Evolutionary conservation across 2,113 vertebrate genomes (phyloP).

Genomic region (Lampris megalopsis): DNA sequence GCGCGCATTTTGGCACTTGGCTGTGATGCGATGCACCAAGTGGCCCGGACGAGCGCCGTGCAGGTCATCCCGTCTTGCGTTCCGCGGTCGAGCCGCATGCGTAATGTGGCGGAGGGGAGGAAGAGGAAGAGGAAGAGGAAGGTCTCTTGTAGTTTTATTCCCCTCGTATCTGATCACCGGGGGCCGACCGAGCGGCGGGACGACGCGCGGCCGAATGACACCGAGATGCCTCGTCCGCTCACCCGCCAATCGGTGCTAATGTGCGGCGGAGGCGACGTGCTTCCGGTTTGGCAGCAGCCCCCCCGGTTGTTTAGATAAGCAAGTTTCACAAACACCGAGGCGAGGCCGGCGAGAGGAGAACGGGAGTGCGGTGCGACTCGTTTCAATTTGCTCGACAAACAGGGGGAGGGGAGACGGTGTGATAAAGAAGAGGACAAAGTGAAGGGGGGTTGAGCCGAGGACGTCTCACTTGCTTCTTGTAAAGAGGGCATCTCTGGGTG

Average conservation of each 20-base stretch:
- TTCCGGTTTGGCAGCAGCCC: conserved; percentile 13
- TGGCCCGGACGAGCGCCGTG: conserved; percentile 42
- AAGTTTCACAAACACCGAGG: not conserved
- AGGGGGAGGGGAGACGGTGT: conserved; percentile 39
- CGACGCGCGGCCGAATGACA: conserved; percentile 3
- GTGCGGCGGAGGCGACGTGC: conserved; percentile 2
- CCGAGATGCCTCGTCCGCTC: not conserved
- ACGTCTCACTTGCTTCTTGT: conserved; percentile 64
- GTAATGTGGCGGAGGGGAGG: conserved; percentile 12
- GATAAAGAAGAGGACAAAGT: conserved; percentile 45
- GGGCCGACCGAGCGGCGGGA: conserved; percentile 28
- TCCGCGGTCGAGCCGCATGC: conserved; percentile 53
- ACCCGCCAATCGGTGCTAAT: not conserved
- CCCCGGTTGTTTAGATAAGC: conserved; percentile 10
- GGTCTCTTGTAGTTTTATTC: not conserved
- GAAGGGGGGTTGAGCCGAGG: conserved; percentile 79
- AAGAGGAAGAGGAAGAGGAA: conserved; percentile 31
- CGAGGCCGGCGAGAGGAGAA: conserved; percentile 7
- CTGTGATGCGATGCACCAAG: conserved; percentile 43
- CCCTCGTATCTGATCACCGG: conserved; percentile 38
- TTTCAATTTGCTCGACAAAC: conserved; percentile 10
- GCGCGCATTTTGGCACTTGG: conserved; percentile 57
- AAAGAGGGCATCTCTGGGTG: conserved; percentile 63
- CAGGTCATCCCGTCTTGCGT: conserved; percentile 66
- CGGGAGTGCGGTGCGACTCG: not conserved